These are phyloP conservation scores for Mus spicilegus DNA, from an alignment of 2,113 vertebrate genomes.

Conservation along the genomic window DNA sequence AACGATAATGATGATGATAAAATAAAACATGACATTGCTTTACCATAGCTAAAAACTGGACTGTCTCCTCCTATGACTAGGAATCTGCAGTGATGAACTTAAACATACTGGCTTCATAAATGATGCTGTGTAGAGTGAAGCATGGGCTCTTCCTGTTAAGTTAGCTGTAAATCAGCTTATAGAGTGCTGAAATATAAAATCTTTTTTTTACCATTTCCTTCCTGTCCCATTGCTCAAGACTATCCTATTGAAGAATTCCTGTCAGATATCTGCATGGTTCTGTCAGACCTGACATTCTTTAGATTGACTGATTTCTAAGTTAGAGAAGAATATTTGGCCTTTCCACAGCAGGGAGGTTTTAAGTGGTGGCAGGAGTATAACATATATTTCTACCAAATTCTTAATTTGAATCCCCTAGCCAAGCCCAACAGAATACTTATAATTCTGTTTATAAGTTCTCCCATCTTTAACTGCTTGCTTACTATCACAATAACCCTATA, in stretches of 20 bases:
- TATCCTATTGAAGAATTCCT: neutral
- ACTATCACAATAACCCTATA: constrained; percentile 41
- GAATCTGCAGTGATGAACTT: constrained; percentile 63
- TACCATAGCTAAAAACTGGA: constrained; percentile 12
- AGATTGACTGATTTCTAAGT: neutral
- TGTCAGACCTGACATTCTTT: neutral
- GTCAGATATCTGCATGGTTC: neutral
- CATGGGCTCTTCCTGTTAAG: constrained; percentile 62
- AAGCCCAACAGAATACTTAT: neutral
- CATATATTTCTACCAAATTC: neutral
- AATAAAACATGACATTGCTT: neutral
- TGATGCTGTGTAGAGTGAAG: constrained; percentile 52
- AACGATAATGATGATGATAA: neutral
- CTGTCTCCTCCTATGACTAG: constrained; percentile 54
- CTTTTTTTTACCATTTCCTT: neutral
- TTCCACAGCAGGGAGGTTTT: constrained; percentile 11
- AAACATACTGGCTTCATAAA: constrained; percentile 60
- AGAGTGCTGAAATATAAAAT: neutral
- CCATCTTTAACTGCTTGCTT: constrained; percentile 13
- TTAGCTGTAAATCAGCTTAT: neutral
- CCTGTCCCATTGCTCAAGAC: neutral
- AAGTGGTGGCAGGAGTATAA: neutral
- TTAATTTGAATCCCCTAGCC: neutral
- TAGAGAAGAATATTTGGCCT: neutral
- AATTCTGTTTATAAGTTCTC: neutral